Conservation (phyloP, 1,140 invertebrate genomes). For the Heterodera carotae region DNA sequence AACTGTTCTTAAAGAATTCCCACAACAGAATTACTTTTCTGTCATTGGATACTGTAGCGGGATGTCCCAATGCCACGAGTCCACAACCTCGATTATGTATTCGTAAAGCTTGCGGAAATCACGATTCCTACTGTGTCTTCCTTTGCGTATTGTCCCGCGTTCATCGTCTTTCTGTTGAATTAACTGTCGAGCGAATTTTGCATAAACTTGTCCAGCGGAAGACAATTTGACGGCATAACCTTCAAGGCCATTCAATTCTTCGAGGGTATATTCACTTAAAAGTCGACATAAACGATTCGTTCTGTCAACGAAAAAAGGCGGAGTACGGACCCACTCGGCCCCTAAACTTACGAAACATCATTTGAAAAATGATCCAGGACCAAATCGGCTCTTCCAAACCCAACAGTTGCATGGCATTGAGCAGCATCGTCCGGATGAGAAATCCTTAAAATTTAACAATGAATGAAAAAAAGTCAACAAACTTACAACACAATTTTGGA, state of each 20-base stretch:
- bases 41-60: conserved; percentile 23
- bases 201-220: conserved; percentile 36
- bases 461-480: conserved; percentile 2
- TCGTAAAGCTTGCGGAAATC: conserved; percentile 37
- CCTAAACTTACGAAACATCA: background rate
- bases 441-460: background rate
- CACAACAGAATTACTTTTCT: conserved; percentile 25
- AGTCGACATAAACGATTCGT: no score
- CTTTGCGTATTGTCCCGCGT: background rate
- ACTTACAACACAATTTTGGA: conserved; percentile 11
- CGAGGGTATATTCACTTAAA: conserved; percentile 20
- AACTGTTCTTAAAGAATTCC: background rate
- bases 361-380: conserved; percentile 5
- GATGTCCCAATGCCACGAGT: conserved; percentile 22
- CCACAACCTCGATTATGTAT: conserved; percentile 36
- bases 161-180: conserved; percentile 8
- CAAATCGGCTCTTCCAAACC: conserved; percentile 15
- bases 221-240: conserved; percentile 28
- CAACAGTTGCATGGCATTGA: conserved; percentile 14
- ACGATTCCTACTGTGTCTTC: background rate
- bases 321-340: no score
- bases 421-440: background rate
- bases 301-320: no score
- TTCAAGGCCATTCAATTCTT: conserved; percentile 4
- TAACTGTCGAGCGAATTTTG: conserved; percentile 20